These are phyloP conservation scores for Phasianus colchicus DNA, from an alignment of 2,113 vertebrate species.

Conservation along the genomic window DNA sequence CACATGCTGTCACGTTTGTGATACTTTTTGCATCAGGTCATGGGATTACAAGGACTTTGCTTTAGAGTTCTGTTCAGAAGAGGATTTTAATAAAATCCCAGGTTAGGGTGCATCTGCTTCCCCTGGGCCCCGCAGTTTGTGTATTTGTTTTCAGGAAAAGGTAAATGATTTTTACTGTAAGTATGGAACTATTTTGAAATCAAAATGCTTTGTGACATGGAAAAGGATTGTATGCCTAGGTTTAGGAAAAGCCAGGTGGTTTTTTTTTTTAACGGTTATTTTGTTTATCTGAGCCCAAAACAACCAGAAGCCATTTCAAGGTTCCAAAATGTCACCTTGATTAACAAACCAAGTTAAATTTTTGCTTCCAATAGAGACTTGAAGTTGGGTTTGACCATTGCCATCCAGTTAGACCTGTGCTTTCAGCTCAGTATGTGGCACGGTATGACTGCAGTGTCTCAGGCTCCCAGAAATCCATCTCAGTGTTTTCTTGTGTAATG, in stretches of 20 bases:
- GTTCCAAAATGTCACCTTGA: no score
- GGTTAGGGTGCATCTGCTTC: no score
- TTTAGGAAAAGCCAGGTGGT: background rate
- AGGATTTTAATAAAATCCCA: background rate
- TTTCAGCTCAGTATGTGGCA: background rate
- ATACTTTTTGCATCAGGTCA: background rate
- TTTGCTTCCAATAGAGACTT: background rate
- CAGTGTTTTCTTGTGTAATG: background rate
- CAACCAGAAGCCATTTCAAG: background rate
- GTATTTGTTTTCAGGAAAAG: background rate
- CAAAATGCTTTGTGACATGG: no score
- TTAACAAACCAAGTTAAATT: background rate
- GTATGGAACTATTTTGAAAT: no score
- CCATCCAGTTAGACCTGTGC: background rate
- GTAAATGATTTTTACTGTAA: background rate
- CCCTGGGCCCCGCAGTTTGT: accelerated
- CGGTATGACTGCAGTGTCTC: background rate
- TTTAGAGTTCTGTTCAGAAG: background rate
- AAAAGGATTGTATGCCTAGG: background rate
- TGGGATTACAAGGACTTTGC: background rate
- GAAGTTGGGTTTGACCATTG: background rate
- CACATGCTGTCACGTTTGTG: no score
- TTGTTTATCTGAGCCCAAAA: background rate
- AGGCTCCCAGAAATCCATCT: background rate
- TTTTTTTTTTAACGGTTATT: background rate